These are phyloP conservation scores for Pao palembangensis DNA, from an alignment of 2,113 vertebrate species.

Conservation along the genomic window DNA sequence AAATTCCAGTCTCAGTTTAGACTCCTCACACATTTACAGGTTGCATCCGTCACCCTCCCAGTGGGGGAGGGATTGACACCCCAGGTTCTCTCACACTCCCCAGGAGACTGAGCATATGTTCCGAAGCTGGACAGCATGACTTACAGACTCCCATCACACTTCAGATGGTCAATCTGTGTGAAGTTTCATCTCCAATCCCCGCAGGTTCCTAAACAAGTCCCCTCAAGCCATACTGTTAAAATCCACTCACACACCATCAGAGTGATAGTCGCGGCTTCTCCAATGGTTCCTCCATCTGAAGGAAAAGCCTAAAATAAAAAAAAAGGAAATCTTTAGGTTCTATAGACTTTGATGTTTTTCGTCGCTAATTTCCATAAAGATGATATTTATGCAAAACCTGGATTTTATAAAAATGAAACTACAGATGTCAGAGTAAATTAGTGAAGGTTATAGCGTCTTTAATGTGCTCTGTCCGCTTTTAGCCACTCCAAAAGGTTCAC, in stretches of 20 bases:
- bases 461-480: neutral
- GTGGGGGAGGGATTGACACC: constrained; percentile 5
- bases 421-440: neutral
- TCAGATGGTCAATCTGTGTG: constrained; percentile 39
- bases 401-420: neutral
- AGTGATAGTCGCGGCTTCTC: constrained; percentile 38
- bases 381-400: neutral
- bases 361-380: neutral
- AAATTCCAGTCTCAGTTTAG: neutral
- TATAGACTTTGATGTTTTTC: neutral
- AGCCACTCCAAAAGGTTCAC: constrained; percentile 20
- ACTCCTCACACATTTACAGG: neutral
- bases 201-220: constrained; percentile 50
- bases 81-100: constrained; percentile 16
- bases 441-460: neutral
- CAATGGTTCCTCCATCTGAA: neutral
- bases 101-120: constrained; percentile 35
- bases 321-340: too few species aligned
- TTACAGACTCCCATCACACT: constrained; percentile 51
- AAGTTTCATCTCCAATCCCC: constrained; percentile 37
- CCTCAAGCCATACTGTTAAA: constrained; percentile 50
- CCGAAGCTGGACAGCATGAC: constrained; percentile 38
- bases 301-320: too few species aligned
- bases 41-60: constrained; percentile 11
- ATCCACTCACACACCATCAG: constrained; percentile 57